A percentile compares a stretch with the other conserved stretches of the same genome.
Evolutionary conservation across 2,113 vertebrate genomes (phyloP).

Genomic region (Melanocharis versteri): DNA sequence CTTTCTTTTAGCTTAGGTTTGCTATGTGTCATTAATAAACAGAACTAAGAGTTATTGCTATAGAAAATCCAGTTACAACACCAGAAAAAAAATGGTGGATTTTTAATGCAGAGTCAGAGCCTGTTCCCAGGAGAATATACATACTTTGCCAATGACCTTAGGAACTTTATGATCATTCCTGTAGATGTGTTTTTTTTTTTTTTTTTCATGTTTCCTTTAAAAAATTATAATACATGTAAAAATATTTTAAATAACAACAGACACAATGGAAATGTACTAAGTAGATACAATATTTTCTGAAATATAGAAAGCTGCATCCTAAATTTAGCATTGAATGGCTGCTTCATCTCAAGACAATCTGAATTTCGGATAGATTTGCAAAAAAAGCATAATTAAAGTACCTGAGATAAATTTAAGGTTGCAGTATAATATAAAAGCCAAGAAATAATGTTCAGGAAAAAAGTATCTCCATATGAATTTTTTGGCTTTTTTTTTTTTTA

Average conservation of each 20-base stretch:
- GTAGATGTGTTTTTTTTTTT: background rate
- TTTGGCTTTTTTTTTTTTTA: background rate
- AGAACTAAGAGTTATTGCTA: background rate
- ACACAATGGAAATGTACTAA: background rate
- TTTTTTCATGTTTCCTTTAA: background rate
- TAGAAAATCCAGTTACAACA: background rate
- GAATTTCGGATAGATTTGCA: background rate
- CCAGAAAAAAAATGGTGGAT: background rate
- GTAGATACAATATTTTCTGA: background rate
- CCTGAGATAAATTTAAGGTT: background rate
- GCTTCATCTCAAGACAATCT: background rate
- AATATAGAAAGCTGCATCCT: background rate
- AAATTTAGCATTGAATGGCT: background rate
- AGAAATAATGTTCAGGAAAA: background rate
- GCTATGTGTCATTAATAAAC: background rate
- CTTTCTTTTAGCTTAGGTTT: background rate
- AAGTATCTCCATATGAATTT: background rate
- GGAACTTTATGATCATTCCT: background rate
- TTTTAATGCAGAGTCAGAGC: background rate
- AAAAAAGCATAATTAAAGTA: background rate
- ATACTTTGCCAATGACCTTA: background rate
- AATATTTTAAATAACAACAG: background rate
- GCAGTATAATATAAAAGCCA: background rate
- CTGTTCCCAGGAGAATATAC: background rate
- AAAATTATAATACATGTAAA: background rate